Conservation (phyloP, 2,888 invertebrate genomes). For the Epinotia nisella region DNA sequence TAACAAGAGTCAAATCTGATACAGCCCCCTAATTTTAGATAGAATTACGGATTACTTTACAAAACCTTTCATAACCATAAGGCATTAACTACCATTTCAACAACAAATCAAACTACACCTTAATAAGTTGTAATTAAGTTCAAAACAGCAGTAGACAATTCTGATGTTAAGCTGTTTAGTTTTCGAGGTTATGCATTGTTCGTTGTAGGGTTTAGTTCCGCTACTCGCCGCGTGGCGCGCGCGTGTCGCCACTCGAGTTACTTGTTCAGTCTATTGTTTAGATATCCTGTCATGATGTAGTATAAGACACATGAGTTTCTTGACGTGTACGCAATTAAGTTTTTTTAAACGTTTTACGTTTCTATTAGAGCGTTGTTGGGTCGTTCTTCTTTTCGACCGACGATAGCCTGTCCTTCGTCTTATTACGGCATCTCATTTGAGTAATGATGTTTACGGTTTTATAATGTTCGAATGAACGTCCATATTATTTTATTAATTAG, state of each 20-base stretch:
- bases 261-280: slow-evolving; percentile 46
- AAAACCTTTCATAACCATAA: background rate
- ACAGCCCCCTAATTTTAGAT: slow-evolving; percentile 21
- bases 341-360: slow-evolving; percentile 7
- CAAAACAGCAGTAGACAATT: background rate
- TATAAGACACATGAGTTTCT: slow-evolving; percentile 21
- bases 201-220: slow-evolving; percentile 63
- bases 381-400: too few species aligned
- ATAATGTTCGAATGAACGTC: too few species aligned
- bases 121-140: background rate
- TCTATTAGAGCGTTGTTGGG: background rate
- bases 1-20: slow-evolving; percentile 32
- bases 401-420: too few species aligned
- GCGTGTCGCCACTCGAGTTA: slow-evolving; percentile 65
- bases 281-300: slow-evolving; percentile 33
- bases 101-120: background rate
- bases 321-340: slow-evolving; percentile 26
- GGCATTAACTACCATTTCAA: background rate
- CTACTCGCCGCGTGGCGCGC: slow-evolving; percentile 68
- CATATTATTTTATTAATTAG: too few species aligned
- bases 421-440: too few species aligned
- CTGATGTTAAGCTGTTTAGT: background rate
- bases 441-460: too few species aligned
- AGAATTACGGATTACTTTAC: slow-evolving; percentile 21
- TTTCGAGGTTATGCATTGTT: slow-evolving; percentile 23